Base-by-base conservation (phyloP, 2,888 invertebrate genomes). In the Athetis lepigone region DNA sequence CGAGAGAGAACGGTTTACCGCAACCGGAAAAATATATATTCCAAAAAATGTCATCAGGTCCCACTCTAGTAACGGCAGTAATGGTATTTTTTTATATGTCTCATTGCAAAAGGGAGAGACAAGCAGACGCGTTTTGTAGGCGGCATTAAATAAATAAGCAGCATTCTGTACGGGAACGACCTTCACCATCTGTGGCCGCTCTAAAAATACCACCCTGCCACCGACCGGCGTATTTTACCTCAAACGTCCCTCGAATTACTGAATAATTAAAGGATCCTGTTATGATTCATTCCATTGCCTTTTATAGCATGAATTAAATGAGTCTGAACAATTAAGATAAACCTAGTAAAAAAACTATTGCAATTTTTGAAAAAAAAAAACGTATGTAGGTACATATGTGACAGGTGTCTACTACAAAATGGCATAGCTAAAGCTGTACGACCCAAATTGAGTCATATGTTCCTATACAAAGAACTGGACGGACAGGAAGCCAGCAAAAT, bases 171-270 rank as follows among this genome's bases (percentile, higher is more conserved):
- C 86, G 79, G 86, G 84, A 85, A 82, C 89, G 90, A 88, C 92
- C 92, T 92, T 91, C 88, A 81, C 88, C 92, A 91, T 91, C 91
- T 92, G 93, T 81, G 90, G 86, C 85, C 86, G 85, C 77, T 88
- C 88, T 88, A 86, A 89, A 92, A 91, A 92, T 92, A 92, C 88
- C 85, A 84, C 82, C 73, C 82, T 69, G 61, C 77, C 72, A 70
- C 72, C 71, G 79, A 79, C 79, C 75, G 61, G 65, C 64, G 70
- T 82, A 77, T 80, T 81, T 80, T 75, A 81, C 78, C 77, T 70
- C 70, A 76, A 82, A 77, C 68, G 40, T 75, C 78, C 80, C 79
- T 78, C 57, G 70, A 77, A 81, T 80, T 78, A 64, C 68, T 75
- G 80, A 76, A 82, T 85, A 85, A 87, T 83, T 85, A 82, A 80